These are phyloP conservation scores for Geotrypetes seraphini DNA, from an alignment of 2,797 vertebrate species.

Conservation along the genomic window DNA sequence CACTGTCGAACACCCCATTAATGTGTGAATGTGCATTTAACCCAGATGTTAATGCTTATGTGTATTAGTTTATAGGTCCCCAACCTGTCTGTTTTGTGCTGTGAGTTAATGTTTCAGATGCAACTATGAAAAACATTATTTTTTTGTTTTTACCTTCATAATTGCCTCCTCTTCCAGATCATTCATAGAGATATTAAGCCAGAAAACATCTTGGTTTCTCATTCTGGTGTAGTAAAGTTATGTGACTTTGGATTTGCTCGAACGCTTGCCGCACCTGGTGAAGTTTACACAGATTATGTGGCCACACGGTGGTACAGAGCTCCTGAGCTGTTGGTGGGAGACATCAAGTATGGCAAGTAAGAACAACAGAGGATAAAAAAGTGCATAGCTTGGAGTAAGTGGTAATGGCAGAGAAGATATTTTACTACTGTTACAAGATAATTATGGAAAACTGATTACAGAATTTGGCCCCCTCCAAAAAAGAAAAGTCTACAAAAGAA, in stretches of 20 bases:
- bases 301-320: constrained; percentile 86
- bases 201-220: constrained; percentile 81
- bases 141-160: neutral
- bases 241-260: constrained; percentile 88
- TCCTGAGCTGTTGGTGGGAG: constrained; percentile 80
- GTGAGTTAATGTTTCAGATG: no score
- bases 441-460: neutral
- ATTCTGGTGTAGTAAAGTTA: constrained; percentile 71
- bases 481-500: neutral
- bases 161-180: constrained; percentile 50
- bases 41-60: no score
- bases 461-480: neutral
- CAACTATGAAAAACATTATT: accelerated
- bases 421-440: neutral
- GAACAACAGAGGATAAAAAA: constrained; percentile 18
- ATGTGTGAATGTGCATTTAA: no score
- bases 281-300: constrained; percentile 77
- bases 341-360: constrained; percentile 80
- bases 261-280: constrained; percentile 54
- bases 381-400: accelerated
- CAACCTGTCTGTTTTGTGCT: no score
- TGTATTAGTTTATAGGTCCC: no score
- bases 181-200: constrained; percentile 87
- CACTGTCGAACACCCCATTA: no score
- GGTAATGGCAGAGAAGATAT: neutral